These are phyloP conservation scores for Pectinophora gossypiella DNA, from an alignment of 1,140 invertebrate genomes.

Conservation along the genomic window DNA sequence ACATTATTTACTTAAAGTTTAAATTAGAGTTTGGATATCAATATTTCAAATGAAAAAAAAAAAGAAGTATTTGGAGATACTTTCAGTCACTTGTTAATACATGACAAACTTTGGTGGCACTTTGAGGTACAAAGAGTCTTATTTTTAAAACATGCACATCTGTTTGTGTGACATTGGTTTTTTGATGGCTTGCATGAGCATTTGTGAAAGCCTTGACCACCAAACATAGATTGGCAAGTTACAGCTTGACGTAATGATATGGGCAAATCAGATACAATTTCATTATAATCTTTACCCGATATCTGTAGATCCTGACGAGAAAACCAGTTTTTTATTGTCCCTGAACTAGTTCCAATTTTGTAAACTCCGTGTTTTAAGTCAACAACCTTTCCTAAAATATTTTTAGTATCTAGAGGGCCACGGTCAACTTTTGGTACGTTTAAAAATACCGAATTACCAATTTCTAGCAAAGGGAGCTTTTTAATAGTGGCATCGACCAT, in stretches of 20 bases:
- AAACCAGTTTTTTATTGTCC: constrained; percentile 19
- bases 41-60: no score
- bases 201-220: constrained; percentile 10
- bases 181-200: constrained; percentile 14
- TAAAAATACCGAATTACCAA: constrained; percentile 12
- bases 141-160: constrained; percentile 20
- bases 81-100: constrained; percentile 13
- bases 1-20: no score
- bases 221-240: constrained; percentile 7
- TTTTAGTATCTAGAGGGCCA: constrained; percentile 17
- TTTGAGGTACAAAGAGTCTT: constrained; percentile 15
- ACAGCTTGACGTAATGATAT: constrained; percentile 19
- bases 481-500: constrained; percentile 12
- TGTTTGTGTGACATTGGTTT: constrained; percentile 10
- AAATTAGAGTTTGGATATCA: no score
- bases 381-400: constrained; percentile 16
- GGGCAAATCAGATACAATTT: constrained; percentile 7
- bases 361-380: constrained; percentile 14
- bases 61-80: no score
- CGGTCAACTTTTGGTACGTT: constrained; percentile 18
- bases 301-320: constrained; percentile 8
- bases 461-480: constrained; percentile 13
- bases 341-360: constrained; percentile 12
- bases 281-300: constrained; percentile 4
- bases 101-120: constrained; percentile 14